Conservation (phyloP, 2,888 invertebrate species). For the Drosophila kuntzei region DNA sequence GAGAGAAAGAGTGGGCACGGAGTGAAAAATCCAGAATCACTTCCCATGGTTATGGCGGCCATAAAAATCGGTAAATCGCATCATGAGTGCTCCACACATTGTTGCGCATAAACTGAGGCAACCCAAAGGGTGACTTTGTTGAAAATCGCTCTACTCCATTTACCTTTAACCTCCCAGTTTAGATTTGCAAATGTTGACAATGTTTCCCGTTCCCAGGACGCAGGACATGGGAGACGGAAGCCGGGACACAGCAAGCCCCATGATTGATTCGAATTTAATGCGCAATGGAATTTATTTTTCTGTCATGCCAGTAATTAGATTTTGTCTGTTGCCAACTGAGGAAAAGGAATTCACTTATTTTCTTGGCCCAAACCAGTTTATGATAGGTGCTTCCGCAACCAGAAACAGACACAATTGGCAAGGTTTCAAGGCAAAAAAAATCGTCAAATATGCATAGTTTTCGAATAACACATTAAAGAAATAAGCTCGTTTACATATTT, state of each 20-base stretch:
- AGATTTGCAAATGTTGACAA: conserved; percentile 52
- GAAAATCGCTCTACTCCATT: conserved; percentile 29
- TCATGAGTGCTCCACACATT: conserved; percentile 51
- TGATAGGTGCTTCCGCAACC: conserved; percentile 62
- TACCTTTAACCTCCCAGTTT: conserved; percentile 14
- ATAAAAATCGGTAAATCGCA: conserved; percentile 68
- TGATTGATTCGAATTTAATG: conserved; percentile 78
- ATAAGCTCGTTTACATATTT: neutral
- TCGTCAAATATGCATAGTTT: conserved; percentile 9
- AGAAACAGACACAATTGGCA: conserved; percentile 53
- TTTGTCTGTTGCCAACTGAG: conserved; percentile 61
- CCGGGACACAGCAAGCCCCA: conserved; percentile 38
- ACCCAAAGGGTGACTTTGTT: conserved; percentile 38
- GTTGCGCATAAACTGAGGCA: conserved; percentile 51
- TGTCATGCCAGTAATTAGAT: conserved; percentile 65
- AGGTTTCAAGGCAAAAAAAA: conserved; percentile 48
- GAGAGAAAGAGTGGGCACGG: neutral
- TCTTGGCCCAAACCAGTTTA: conserved; percentile 51
- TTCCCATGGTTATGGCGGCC: conserved; percentile 58
- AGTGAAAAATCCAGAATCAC: conserved; percentile 24
- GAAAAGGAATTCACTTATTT: conserved; percentile 22
- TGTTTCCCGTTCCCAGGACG: neutral
- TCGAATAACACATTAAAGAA: neutral
- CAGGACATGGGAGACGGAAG: conserved; percentile 5
- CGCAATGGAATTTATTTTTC: conserved; percentile 45